A percentile compares a stretch with the other conserved stretches of the same genome.
Conservation (phyloP, 2,113 vertebrate species). For the Stercorarius parasiticus region DNA sequence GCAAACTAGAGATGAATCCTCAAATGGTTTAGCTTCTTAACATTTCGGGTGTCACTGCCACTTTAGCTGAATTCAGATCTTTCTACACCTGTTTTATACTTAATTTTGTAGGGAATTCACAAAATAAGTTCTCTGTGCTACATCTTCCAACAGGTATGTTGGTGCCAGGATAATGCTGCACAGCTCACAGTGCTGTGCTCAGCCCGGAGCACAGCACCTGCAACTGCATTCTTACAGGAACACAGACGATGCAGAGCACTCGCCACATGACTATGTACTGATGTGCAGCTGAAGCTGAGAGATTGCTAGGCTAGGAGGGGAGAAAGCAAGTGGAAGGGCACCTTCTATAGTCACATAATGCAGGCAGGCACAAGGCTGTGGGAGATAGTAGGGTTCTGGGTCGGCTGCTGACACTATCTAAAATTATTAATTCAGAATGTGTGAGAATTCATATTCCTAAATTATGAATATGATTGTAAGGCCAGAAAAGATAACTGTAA, state of each 20-base stretch:
- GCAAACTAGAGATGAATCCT: not conserved
- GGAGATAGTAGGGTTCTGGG: not conserved
- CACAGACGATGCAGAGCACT: not conserved
- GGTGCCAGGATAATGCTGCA: not conserved
- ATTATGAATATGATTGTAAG: not conserved
- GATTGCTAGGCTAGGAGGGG: not conserved
- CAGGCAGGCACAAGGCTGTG: not conserved
- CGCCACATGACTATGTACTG: fast-evolving
- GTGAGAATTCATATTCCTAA: not conserved
- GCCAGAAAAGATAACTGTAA: not conserved
- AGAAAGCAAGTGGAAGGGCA: not conserved
- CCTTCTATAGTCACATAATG: not conserved
- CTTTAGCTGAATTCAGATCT: not conserved
- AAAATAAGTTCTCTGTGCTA: not conserved
- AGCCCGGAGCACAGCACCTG: fast-evolving
- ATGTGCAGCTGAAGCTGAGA: not conserved
- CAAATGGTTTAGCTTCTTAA: not conserved
- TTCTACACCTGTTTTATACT: not conserved
- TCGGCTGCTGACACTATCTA: not conserved
- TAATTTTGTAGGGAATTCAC: not conserved
- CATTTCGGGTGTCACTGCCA: not conserved
- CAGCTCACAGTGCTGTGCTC: not conserved
- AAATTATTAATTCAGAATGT: not conserved
- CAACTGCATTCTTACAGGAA: not conserved
- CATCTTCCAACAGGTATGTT: not conserved